phyloP scores from a whole-genome alignment of 2,113 vertebrate species.

The Melierax canorus region DNA sequence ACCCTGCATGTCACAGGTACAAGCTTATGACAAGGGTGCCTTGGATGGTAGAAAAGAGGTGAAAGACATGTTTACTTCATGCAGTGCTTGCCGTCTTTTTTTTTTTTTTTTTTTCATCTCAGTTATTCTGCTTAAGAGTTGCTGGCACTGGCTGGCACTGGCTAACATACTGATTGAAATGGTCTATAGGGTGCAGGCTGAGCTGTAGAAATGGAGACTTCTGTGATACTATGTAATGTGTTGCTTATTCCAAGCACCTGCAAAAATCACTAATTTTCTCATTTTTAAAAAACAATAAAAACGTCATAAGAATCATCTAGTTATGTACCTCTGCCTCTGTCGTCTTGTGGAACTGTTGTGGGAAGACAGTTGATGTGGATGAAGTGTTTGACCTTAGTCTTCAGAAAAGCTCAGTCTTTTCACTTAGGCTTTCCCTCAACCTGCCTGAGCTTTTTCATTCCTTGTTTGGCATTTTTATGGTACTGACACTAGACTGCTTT shows the following conservation, averaged over 20 bases:
- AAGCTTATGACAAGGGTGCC: not conserved
- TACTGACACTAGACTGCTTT: not conserved
- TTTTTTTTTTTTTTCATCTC: not conserved
- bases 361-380: not conserved
- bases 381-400: not conserved
- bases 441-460: not conserved
- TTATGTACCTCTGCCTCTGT: not conserved
- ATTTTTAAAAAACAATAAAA: not conserved
- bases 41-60: not conserved
- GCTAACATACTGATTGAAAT: not conserved
- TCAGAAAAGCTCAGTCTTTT: not conserved
- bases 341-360: not conserved
- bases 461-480: not conserved
- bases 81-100: not conserved
- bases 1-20: not conserved
- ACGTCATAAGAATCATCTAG: not conserved
- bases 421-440: not conserved
- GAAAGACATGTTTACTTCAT: not conserved
- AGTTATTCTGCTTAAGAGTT: not conserved
- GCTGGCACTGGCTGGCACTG: not conserved
- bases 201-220: not conserved
- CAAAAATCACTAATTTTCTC: not conserved
- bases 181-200: not conserved
- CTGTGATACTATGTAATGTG: rapidly evolving
- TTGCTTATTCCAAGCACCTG: not conserved